phyloP scores from a whole-genome alignment of 2,797 vertebrate species.

The Cuculus canorus region DNA sequence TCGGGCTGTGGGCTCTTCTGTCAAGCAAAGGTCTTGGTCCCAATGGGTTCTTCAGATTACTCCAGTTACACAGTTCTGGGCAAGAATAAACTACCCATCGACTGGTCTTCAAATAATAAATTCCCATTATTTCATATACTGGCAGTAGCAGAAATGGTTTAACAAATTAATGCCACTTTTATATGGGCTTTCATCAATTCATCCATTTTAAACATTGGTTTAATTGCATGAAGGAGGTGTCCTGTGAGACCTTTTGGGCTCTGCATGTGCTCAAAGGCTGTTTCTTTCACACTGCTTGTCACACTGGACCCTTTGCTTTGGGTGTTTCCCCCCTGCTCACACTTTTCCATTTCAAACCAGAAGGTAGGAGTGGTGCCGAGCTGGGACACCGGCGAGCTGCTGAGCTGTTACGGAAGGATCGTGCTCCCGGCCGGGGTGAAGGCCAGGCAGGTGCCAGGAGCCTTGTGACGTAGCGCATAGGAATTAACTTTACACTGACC shows the following conservation, averaged over 20 bases:
- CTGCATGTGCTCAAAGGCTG: neutral
- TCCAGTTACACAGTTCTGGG: neutral
- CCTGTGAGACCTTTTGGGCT: neutral
- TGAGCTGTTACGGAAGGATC: neutral
- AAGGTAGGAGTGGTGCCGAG: neutral
- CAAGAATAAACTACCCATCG: neutral
- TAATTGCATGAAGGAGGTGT: neutral
- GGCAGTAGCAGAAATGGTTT: neutral
- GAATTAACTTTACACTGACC: neutral
- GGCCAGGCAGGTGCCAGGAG: rapidly evolving
- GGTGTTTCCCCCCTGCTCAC: too few species aligned
- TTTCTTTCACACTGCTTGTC: neutral
- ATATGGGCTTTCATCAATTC: neutral
- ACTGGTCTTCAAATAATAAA: neutral
- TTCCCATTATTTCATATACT: neutral
- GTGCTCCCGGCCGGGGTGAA: rapidly evolving
- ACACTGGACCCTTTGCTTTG: neutral
- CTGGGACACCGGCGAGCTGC: neutral
- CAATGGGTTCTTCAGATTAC: neutral
- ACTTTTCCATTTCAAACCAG: neutral
- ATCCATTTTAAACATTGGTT: neutral
- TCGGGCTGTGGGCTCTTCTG: neutral
- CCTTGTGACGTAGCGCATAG: rapidly evolving
- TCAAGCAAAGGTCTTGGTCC: neutral
- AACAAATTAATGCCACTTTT: neutral